These are phyloP conservation scores for Pasiphila rectangulata DNA, from an alignment of 2,888 invertebrate genomes.

Conservation along the genomic window DNA sequence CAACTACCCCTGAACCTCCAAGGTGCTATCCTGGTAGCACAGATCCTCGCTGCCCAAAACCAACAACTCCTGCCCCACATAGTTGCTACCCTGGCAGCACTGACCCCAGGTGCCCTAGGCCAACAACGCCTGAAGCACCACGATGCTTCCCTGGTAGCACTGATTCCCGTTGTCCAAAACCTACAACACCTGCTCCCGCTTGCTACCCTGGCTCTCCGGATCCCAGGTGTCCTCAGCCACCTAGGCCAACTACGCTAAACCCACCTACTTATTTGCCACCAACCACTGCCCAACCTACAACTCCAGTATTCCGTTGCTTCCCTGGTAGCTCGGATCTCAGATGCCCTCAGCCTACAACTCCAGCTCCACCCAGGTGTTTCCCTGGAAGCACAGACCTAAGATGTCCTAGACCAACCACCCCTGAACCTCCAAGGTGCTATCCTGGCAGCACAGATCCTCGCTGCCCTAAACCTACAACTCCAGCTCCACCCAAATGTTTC, in stretches of 20 bases:
- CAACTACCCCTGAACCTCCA: conserved; percentile 36
- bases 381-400: conserved; percentile 53
- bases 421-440: no score
- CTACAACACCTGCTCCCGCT: no score
- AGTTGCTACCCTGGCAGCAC: conserved; percentile 42
- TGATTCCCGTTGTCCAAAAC: conserved; percentile 37
- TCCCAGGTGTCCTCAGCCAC: no score
- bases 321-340: conserved; percentile 51
- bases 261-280: no score
- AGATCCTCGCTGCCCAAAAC: conserved; percentile 49
- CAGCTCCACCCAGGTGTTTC: conserved; percentile 44
- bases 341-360: conserved; percentile 35
- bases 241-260: no score
- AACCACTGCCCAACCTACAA: conserved; percentile 44
- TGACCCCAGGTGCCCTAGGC: conserved; percentile 44
- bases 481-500: conserved; percentile 36
- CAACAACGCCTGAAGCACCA: conserved; percentile 23
- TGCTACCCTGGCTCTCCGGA: no score
- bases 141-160: conserved; percentile 24
- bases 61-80: conserved; percentile 38
- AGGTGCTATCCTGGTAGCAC: conserved; percentile 37
- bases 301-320: conserved; percentile 44
- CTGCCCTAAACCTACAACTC: no score
- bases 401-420: conserved; percentile 47
- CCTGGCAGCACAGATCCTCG: no score